Percentiles rank a stretch among this genome's conserved stretches.
Conservation (phyloP, 2,888 invertebrate species). For the Lepidocyrtoides sp. region DNA sequence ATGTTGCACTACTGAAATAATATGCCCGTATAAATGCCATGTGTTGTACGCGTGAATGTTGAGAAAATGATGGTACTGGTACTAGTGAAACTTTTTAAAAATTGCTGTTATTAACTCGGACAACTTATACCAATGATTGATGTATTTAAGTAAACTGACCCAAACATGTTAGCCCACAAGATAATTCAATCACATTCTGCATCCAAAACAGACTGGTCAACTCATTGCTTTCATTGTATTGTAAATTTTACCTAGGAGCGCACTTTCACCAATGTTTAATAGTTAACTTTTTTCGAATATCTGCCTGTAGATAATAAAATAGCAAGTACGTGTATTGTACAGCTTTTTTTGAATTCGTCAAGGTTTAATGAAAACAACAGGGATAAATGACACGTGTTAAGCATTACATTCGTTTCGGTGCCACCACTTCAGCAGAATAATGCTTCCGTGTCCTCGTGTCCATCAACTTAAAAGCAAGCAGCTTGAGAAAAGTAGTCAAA, state of each 20-base stretch:
- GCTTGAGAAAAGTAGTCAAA: neutral
- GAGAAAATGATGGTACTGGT: constrained; percentile 21
- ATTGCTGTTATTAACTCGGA: neutral
- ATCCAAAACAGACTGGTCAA: constrained; percentile 44
- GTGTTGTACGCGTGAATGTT: neutral
- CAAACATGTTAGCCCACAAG: neutral
- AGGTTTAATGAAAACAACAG: neutral
- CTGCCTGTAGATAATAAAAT: neutral
- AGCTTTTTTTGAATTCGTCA: neutral
- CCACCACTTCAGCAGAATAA: no score
- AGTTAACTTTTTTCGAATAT: neutral
- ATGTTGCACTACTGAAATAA: neutral
- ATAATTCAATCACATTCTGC: no score
- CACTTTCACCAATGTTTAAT: neutral
- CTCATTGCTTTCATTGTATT: constrained; percentile 28
- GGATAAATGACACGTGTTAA: neutral
- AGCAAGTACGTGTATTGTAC: neutral
- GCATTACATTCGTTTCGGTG: constrained; percentile 5
- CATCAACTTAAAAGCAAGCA: neutral
- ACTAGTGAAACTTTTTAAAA: constrained; percentile 30
- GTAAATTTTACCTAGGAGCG: neutral
- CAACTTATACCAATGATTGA: neutral
- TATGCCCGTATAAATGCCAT: no score
- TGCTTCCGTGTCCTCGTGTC: no score
- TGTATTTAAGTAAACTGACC: neutral